Base-by-base conservation (phyloP, 2,797 vertebrate species). In the Eulemur coronatus region DNA sequence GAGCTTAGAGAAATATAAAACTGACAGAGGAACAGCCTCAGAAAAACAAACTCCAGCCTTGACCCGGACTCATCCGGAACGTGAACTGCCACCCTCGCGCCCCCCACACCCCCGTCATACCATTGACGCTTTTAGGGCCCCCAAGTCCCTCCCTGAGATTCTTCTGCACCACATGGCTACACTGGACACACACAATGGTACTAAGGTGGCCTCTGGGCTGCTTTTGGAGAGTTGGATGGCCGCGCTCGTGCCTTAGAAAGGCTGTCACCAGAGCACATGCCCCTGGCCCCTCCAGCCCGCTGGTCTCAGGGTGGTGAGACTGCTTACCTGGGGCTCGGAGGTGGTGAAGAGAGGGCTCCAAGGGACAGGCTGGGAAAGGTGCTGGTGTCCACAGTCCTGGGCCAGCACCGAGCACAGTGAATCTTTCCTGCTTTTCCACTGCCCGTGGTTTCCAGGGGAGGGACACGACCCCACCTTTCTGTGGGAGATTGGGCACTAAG, bases 161-260 rank as follows among this genome's bases (percentile, higher is more conserved):
- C 30, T 52, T 6, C 7, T 38, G n/a, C 30, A 14, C 48, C 26
- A 12, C 3, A 0, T 55, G 48, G 22, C 7, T 43, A 11, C 5
- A 12, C 7, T 2, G 1, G 35, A 50, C 35, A 12, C 4, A 14
- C 18, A 5, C 48, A 0, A 24, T 41, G 28, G 73, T 43, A 14
- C n/a, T 52, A 30, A 8, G 35, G 13, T 5, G 46, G 75, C 24
- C 12, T 41, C 61, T 15, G 8, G 43, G 22, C 15, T 65, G 55
- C 55, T 55, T 63, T 80, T 46, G 38, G 52, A 50, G 46, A 73
- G 33, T 24, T 26, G 14, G 28, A 43, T 20, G 35, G 63, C 38
- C 6, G 28, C 12, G 3, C 28, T 28, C 0, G 0, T 41, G 63
- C 63, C 61, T 52, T 33, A 20, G 11, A 24, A 78, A 38, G 35